phyloP scores from a whole-genome alignment of 35 echinoderm and acorn worm genomes.

The Apostichopus japonicus region DNA sequence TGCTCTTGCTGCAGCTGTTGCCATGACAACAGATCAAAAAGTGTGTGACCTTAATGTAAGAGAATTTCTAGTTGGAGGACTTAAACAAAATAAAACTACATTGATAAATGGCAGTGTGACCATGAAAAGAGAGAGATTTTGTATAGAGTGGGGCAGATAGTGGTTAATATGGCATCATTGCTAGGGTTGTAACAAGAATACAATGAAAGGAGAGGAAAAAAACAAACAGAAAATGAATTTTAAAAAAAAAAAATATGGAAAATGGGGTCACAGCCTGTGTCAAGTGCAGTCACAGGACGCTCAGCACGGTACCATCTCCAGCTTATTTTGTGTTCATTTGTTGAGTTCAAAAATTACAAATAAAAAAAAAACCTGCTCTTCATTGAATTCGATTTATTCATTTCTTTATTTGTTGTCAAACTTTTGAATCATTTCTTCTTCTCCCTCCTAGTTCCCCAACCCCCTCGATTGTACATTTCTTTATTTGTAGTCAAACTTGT shows the following conservation, averaged over 20 bases:
- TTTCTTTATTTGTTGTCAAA: neutral
- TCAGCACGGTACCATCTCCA: slow-evolving; percentile 22
- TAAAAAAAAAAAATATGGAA: neutral
- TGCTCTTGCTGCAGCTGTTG: slow-evolving; percentile 48
- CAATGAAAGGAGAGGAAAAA: neutral
- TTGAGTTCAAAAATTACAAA: slow-evolving; percentile 37
- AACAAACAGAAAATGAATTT: neutral
- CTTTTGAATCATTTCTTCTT: neutral
- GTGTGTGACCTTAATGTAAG: slow-evolving; percentile 41
- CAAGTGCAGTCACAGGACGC: slow-evolving; percentile 24
- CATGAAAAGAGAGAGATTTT: slow-evolving; percentile 5
- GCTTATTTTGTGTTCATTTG: slow-evolving; percentile 53
- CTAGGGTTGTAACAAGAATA: neutral
- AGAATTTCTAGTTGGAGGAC: slow-evolving; percentile 7
- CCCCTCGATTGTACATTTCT: too few relatives aligned
- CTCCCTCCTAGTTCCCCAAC: too few relatives aligned
- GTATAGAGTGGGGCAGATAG: slow-evolving; percentile 23
- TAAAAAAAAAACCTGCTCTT: slow-evolving; percentile 48
- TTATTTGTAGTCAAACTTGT: too few relatives aligned
- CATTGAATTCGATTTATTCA: neutral
- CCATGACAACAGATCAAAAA: slow-evolving; percentile 29
- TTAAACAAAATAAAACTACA: neutral
- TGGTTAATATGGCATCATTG: slow-evolving; percentile 41
- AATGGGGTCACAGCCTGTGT: slow-evolving; percentile 46
- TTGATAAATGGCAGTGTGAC: neutral